Evolutionary conservation across 2,113 vertebrate genomes (phyloP).

Genomic region (Podilymbus podiceps): DNA sequence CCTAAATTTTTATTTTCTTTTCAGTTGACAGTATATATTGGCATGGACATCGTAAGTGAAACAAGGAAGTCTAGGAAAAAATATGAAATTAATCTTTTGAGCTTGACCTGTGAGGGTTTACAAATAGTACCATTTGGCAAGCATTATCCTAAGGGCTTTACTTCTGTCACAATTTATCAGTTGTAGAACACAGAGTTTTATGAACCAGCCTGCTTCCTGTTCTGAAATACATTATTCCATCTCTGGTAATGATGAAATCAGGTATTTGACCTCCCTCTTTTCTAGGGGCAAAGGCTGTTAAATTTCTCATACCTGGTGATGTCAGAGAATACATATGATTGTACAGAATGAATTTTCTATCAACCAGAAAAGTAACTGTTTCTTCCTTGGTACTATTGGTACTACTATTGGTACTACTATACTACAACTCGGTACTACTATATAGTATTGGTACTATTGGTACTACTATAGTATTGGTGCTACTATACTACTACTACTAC

Average conservation of each 20-base stretch:
- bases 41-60: not conserved
- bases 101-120: not conserved
- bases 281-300: not conserved
- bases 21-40: not conserved
- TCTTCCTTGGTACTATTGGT: not conserved
- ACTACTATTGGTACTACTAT: no score
- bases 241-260: not conserved
- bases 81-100: not conserved
- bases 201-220: not conserved
- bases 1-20: conserved; percentile 21
- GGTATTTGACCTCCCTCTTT: not conserved
- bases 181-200: not conserved
- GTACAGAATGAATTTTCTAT: not conserved
- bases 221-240: not conserved
- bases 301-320: not conserved
- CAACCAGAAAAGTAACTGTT: not conserved
- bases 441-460: no score
- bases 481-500: no score
- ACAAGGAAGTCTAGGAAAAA: conserved; percentile 5
- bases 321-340: not conserved
- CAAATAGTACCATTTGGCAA: not conserved
- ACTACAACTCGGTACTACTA: no score
- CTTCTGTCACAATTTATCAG: conserved; percentile 12
- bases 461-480: no score
- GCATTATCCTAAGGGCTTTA: not conserved